phyloP scores from a whole-genome alignment of 2,113 vertebrate genomes.

The Nibea coibor region DNA sequence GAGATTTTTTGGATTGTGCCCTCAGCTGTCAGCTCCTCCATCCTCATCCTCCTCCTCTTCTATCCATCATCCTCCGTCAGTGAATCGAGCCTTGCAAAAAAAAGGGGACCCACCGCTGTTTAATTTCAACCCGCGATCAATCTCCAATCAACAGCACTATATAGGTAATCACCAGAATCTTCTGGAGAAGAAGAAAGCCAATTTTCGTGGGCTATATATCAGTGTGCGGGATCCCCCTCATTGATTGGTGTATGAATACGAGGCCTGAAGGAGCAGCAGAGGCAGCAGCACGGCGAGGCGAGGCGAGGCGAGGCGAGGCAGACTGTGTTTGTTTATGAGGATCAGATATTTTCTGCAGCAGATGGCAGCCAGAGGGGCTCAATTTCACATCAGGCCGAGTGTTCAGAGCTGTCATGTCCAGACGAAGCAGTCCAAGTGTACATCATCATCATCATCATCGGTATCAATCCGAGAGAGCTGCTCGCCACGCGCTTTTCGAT shows the following conservation, averaged over 20 bases:
- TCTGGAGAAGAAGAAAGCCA: constrained; percentile 72
- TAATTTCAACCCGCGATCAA: constrained; percentile 78
- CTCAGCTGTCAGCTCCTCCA: constrained; percentile 7
- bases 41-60: constrained; percentile 2
- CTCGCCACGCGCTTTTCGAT: neutral
- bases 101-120: constrained; percentile 54
- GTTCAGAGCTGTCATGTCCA: constrained; percentile 13
- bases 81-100: constrained; percentile 41
- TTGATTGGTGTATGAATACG: constrained; percentile 74
- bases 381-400: constrained; percentile 46
- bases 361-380: constrained; percentile 54
- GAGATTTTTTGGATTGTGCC: constrained; percentile 40
- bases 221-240: constrained; percentile 66
- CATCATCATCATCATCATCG: constrained; percentile 21
- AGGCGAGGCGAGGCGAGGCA: neutral
- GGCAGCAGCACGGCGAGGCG: constrained; percentile 17
- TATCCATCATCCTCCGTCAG: constrained; percentile 47
- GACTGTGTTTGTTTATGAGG: constrained; percentile 73
- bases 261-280: constrained; percentile 39
- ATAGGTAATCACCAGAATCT: constrained; percentile 77
- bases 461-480: constrained; percentile 11
- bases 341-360: constrained; percentile 61
- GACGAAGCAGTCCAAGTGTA: constrained; percentile 34
- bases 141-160: constrained; percentile 77
- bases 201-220: constrained; percentile 67